Evolutionary conservation across 2,888 invertebrate species (phyloP).

Genomic region (Agrenia bidenticulata): DNA sequence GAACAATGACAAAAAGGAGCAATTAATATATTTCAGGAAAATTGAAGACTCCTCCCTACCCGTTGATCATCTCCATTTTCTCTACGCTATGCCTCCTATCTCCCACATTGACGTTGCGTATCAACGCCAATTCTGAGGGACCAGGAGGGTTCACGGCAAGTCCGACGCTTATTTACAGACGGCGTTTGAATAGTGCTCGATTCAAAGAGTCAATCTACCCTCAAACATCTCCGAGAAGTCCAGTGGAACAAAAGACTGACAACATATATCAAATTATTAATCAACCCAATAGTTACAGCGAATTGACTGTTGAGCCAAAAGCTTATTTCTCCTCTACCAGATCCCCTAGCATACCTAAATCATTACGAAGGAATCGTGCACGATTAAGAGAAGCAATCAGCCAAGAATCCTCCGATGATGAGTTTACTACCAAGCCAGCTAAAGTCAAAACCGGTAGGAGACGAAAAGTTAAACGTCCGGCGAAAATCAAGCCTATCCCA

Average conservation of each 20-base stretch:
- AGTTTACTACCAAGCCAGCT: conserved; percentile 27
- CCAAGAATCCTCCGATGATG: conserved; percentile 14
- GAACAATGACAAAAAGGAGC: no score
- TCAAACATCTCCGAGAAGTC: conserved; percentile 3
- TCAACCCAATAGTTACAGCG: background rate
- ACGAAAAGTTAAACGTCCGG: conserved; percentile 48
- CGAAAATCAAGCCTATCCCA: conserved; percentile 32
- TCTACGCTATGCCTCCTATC: background rate
- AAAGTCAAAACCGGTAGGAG: conserved; percentile 41
- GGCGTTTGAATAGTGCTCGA: conserved; percentile 6
- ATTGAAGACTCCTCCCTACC: background rate
- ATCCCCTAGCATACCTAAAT: conserved; percentile 4
- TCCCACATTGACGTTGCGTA: background rate
- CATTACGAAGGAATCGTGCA: background rate
- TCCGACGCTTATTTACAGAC: conserved; percentile 18
- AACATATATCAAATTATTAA: background rate
- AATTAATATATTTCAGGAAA: background rate
- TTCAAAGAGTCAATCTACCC: conserved; percentile 11
- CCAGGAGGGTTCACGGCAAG: background rate
- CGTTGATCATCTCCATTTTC: background rate
- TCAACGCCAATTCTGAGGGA: background rate
- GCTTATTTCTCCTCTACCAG: background rate
- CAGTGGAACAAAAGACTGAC: conserved; percentile 17
- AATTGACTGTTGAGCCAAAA: conserved; percentile 12
- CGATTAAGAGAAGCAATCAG: background rate